Percentiles rank a stretch among this genome's conserved stretches.
Evolutionary conservation across 2,888 invertebrate species (phyloP).

Genomic region (Teinopalpus imperialis): DNA sequence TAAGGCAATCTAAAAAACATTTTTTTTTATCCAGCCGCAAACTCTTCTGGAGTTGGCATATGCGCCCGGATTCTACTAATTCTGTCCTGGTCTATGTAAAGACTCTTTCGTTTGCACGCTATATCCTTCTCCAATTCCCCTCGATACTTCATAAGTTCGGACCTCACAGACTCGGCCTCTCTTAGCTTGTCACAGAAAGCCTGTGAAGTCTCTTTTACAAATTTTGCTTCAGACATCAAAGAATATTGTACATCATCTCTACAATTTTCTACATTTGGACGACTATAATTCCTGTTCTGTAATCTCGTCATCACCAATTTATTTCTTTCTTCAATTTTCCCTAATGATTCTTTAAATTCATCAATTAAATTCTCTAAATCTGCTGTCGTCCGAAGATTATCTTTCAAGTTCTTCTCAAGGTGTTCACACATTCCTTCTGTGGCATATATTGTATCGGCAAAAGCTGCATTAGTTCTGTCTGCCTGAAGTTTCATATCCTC

Average conservation of each 20-base stretch:
- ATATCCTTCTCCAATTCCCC: conserved; percentile 87
- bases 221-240: conserved; percentile 87
- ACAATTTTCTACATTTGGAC: conserved; percentile 92
- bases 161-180: conserved; percentile 80
- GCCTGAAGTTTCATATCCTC: conserved; percentile 92
- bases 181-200: conserved; percentile 83
- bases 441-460: conserved; percentile 87
- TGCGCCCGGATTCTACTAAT: conserved; percentile 83
- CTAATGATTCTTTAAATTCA: conserved; percentile 84
- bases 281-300: conserved; percentile 84
- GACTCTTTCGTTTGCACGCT: conserved; percentile 85
- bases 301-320: conserved; percentile 93
- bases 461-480: conserved; percentile 88
- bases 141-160: conserved; percentile 82
- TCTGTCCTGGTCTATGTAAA: conserved; percentile 85
- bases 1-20: no score
- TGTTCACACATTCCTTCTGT: conserved; percentile 86
- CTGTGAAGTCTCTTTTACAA: conserved; percentile 64
- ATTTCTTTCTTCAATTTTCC: conserved; percentile 87
- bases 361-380: conserved; percentile 89
- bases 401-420: conserved; percentile 86
- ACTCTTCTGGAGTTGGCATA: conserved; percentile 86
- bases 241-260: conserved; percentile 90
- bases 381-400: conserved; percentile 88
- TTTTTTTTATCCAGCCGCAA: conserved; percentile 80